phyloP scores from a whole-genome alignment of 2,113 vertebrate genomes.

The Prietella phreatophila region DNA sequence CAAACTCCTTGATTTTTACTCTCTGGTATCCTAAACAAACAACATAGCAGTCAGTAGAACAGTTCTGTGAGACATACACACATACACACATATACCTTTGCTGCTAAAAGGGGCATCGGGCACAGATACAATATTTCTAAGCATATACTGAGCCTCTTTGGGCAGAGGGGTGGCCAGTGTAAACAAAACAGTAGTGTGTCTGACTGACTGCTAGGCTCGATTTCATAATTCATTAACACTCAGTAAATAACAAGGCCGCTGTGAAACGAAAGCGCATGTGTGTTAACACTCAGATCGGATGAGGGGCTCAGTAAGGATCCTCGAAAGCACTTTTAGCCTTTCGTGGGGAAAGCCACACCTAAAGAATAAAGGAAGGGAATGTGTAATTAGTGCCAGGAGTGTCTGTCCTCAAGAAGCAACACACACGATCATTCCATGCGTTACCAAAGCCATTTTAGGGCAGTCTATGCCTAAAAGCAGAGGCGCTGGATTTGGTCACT shows the following conservation, averaged over 20 bases:
- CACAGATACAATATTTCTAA: constrained; percentile 1
- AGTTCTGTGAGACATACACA: constrained; percentile 55
- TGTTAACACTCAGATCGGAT: constrained; percentile 84
- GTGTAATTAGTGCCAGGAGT: constrained; percentile 80
- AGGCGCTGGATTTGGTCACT: constrained; percentile 9
- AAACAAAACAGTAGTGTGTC: constrained; percentile 52
- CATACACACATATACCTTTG: background rate
- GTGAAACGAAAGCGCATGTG: constrained; percentile 80
- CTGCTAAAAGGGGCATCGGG: background rate
- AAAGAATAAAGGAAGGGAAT: constrained; percentile 90
- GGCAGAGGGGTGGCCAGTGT: constrained; percentile 49
- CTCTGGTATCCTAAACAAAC: constrained; percentile 56
- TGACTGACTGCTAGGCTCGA: constrained; percentile 86
- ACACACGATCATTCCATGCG: constrained; percentile 38
- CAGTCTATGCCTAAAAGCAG: constrained; percentile 17
- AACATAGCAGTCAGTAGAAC: constrained; percentile 86
- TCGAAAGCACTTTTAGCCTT: constrained; percentile 89
- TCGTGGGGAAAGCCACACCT: constrained; percentile 92
- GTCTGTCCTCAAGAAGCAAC: constrained; percentile 44
- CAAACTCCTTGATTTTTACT: constrained; percentile 64
- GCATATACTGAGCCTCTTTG: constrained; percentile 50
- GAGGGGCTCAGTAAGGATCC: constrained; percentile 87
- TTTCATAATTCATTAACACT: constrained; percentile 66
- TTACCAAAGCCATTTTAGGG: constrained; percentile 44
- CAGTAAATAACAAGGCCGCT: constrained; percentile 74